Percentiles rank a stretch among this genome's conserved stretches.
Conservation (phyloP, 2,113 vertebrate genomes). For the Myiagra hebetior region DNA sequence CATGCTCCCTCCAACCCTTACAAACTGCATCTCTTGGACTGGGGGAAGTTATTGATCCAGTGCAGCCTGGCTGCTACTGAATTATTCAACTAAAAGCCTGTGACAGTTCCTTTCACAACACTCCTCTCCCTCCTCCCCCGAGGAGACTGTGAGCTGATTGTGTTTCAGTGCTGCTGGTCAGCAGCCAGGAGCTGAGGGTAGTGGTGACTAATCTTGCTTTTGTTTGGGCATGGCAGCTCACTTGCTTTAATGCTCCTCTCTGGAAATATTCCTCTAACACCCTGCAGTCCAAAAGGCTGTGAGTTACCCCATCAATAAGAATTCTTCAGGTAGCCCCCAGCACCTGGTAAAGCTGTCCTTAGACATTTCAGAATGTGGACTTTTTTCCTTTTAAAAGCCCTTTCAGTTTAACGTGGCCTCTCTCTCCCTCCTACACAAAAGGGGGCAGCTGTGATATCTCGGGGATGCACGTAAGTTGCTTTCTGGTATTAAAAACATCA, state of each 20-base stretch:
- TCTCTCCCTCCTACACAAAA: background rate
- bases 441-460: background rate
- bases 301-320: background rate
- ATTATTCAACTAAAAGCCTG: slow-evolving; percentile 17
- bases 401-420: background rate
- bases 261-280: background rate
- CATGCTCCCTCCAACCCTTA: background rate
- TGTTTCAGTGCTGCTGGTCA: background rate
- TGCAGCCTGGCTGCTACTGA: background rate
- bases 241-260: background rate
- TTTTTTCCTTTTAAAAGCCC: background rate
- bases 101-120: background rate
- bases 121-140: background rate
- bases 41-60: background rate
- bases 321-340: background rate
- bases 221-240: background rate
- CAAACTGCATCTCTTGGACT: background rate
- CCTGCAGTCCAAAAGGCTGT: background rate
- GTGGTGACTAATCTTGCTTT: background rate
- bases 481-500: background rate
- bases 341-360: background rate
- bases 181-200: background rate
- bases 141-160: background rate
- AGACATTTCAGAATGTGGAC: background rate
- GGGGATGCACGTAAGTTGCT: background rate